phyloP scores from a whole-genome alignment of 2,113 vertebrate species.

The Pelvicachromis taeniatus region DNA sequence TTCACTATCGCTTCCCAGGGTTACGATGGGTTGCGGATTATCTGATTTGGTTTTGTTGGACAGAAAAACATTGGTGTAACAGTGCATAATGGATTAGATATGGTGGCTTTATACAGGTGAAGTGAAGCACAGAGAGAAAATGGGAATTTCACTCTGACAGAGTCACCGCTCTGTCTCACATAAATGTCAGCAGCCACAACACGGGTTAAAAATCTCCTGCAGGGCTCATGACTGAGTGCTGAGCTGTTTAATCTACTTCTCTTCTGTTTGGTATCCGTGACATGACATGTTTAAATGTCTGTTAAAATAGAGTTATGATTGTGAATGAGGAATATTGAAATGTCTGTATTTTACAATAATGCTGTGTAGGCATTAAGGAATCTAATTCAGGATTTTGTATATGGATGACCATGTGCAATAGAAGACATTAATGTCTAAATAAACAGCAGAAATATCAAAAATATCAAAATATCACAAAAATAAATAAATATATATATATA shows the following conservation, averaged over 20 bases:
- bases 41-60: not conserved
- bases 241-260: not conserved
- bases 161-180: not conserved
- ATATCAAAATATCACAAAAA: no score
- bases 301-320: not conserved
- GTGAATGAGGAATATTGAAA: not conserved
- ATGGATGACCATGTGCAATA: no score
- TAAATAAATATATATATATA: no score
- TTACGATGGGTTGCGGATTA: not conserved
- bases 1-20: not conserved
- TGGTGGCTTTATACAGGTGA: not conserved
- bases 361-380: not conserved
- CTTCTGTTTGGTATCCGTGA: not conserved
- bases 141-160: not conserved
- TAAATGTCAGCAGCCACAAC: not conserved
- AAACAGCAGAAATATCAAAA: no score
- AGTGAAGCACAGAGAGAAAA: not conserved
- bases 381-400: not conserved
- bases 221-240: not conserved
- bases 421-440: no score
- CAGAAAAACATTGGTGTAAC: not conserved
- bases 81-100: conserved; percentile 10
- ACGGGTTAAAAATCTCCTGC: not conserved
- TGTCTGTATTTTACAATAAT: not conserved
- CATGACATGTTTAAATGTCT: not conserved